Conservation (phyloP, 2,113 vertebrate species). For the Burhinus bistriatus region DNA sequence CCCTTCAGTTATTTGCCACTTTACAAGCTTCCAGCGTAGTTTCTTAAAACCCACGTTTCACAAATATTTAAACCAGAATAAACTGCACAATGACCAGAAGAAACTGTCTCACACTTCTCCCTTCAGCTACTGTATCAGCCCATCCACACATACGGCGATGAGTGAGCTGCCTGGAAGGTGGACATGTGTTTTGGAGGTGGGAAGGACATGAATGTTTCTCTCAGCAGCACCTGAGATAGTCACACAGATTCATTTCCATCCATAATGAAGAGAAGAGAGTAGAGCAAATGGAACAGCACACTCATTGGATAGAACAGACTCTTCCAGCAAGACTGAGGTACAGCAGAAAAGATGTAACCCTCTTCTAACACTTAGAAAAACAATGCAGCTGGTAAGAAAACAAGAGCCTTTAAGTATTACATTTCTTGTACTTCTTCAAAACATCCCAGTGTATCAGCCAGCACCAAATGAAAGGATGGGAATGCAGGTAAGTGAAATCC, state of each 20-base stretch:
- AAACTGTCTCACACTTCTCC: neutral
- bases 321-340: neutral
- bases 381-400: neutral
- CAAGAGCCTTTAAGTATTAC: neutral
- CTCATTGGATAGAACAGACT: neutral
- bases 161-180: neutral
- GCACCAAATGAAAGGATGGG: neutral
- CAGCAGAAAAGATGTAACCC: neutral
- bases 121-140: neutral
- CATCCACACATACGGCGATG: fast-evolving
- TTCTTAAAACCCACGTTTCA: neutral
- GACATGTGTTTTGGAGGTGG: fast-evolving
- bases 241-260: neutral
- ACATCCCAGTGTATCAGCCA: neutral
- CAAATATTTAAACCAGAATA: neutral
- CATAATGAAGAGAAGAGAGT: fast-evolving
- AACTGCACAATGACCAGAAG: neutral
- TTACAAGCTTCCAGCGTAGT: neutral
- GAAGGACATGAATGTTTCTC: neutral
- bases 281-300: neutral
- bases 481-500: neutral
- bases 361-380: neutral
- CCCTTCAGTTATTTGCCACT: neutral
- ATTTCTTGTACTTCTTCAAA: neutral
- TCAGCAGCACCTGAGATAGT: neutral